Base-by-base conservation (phyloP, 2,797 vertebrate species). In the Lepilemur ruficaudatus region DNA sequence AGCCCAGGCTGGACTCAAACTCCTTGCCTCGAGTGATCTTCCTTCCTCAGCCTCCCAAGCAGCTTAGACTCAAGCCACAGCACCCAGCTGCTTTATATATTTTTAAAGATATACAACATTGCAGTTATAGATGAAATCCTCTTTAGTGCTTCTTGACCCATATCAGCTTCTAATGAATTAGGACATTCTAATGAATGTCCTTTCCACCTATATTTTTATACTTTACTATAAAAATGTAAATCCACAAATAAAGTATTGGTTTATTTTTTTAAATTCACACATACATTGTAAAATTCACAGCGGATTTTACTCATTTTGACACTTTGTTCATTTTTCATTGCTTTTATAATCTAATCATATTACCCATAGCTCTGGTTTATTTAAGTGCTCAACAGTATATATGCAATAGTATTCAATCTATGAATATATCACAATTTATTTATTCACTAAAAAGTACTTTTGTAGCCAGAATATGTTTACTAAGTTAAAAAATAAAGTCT, bases 281-380 rank as follows among this genome's bases (percentile, higher is more conserved):
- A 70, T 76, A 88, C 25, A 85, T 67, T 93, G 18, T 55, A 95
- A 86, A 91, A 86, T 41, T 70, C 35, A 23, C 78, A 63, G 70
- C 20, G 18, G 78, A 63, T 78, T 95, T 89, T 63, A 50, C 15
- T 84, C 50, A 92, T 80, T 95, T 59, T 91, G 57, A 95, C 94
- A 79, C 28, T 88, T 84, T 43, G 72, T 81, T 95, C 38, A 72
- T 46, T 83, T 83, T 92, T 92, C 28, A 57, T 52, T 85, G 80
- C 48, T 92, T 94, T 92, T 90, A 65, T 46, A 89, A 75, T 70
- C 48, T 89, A 80, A 79, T 7, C 7, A 65, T 41, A 57, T 80
- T 75, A 93, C 30, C 15, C 52, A 89, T 7, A 89, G 65, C 46
- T 79, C 65, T 89, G 63, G 59, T 92, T 89, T 73, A 73, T n/a